These are phyloP conservation scores for Drosophila mimetica DNA, from an alignment of 2,888 invertebrate species.

Conservation along the genomic window DNA sequence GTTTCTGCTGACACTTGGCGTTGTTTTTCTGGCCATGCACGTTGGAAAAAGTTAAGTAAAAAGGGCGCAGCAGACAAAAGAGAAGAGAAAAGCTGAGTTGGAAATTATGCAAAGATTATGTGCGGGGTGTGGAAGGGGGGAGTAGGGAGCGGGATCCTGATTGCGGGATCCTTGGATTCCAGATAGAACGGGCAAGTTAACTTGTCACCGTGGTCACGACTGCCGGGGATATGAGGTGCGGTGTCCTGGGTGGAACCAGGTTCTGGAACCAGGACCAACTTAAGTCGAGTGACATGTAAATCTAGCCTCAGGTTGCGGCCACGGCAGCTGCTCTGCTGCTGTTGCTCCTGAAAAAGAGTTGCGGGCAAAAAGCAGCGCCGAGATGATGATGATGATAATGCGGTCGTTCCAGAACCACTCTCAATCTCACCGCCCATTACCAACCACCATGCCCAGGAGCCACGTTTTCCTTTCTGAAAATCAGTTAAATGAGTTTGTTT, in stretches of 20 bases:
- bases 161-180: slow-evolving; percentile 24
- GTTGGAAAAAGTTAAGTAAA: slow-evolving; percentile 31
- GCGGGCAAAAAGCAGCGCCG: slow-evolving; percentile 40
- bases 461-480: slow-evolving; percentile 71
- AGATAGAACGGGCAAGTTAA: slow-evolving; percentile 53
- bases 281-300: slow-evolving; percentile 80
- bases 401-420: slow-evolving; percentile 35
- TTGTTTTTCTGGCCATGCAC: slow-evolving; percentile 49
- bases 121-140: slow-evolving; percentile 60
- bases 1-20: slow-evolving; percentile 64
- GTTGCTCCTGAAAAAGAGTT: slow-evolving; percentile 56
- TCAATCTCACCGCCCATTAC: slow-evolving; percentile 47
- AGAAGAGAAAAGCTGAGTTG: slow-evolving; percentile 36
- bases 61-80: slow-evolving; percentile 7
- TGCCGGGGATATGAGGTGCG: slow-evolving; percentile 36
- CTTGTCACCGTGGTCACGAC: slow-evolving; percentile 38
- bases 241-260: slow-evolving; percentile 46
- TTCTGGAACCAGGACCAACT: slow-evolving; percentile 26
- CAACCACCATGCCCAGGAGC: slow-evolving; percentile 58
- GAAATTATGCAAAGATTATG: slow-evolving; percentile 78
- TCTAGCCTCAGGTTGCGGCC: slow-evolving; percentile 67
- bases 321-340: slow-evolving; percentile 64
- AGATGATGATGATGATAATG: slow-evolving; percentile 50
- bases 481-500: slow-evolving; percentile 80
- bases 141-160: slow-evolving; percentile 30